These are phyloP conservation scores for Chaunax sp. DNA, from an alignment of 2,797 vertebrate genomes.

Conservation along the genomic window DNA sequence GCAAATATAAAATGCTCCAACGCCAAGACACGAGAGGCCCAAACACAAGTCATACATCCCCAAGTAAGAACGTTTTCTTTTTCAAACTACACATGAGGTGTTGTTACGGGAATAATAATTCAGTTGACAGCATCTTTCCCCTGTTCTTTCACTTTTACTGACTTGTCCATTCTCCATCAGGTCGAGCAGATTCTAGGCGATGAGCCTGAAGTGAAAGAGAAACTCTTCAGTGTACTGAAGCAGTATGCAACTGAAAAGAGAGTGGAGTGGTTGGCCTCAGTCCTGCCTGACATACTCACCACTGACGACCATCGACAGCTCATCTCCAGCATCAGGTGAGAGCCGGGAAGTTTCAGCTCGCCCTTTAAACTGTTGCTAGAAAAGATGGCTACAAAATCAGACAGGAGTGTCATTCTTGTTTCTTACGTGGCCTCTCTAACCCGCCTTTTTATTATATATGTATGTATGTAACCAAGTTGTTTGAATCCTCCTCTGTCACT, in stretches of 20 bases:
- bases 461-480: neutral
- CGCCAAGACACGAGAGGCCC: neutral
- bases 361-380: neutral
- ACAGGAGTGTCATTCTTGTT: neutral
- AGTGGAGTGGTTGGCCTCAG: constrained; percentile 90
- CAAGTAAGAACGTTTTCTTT: neutral
- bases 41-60: neutral
- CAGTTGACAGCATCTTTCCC: neutral
- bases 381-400: neutral
- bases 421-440: neutral
- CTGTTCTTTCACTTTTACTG: neutral
- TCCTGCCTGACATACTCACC: constrained; percentile 88
- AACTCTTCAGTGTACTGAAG: constrained; percentile 90
- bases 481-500: neutral
- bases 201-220: constrained; percentile 90
- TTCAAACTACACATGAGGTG: neutral
- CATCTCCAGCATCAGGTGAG: constrained; percentile 93
- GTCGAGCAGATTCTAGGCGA: constrained; percentile 91
- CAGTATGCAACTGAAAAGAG: constrained; percentile 92
- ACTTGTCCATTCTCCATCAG: constrained; percentile 70
- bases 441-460: neutral
- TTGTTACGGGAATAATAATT: neutral
- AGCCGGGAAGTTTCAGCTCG: constrained; percentile 15
- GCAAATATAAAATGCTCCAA: neutral
- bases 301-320: constrained; percentile 89